Evolutionary conservation across 2,797 vertebrate species (phyloP).

Genomic region (Enteromius thamalakanensis): DNA sequence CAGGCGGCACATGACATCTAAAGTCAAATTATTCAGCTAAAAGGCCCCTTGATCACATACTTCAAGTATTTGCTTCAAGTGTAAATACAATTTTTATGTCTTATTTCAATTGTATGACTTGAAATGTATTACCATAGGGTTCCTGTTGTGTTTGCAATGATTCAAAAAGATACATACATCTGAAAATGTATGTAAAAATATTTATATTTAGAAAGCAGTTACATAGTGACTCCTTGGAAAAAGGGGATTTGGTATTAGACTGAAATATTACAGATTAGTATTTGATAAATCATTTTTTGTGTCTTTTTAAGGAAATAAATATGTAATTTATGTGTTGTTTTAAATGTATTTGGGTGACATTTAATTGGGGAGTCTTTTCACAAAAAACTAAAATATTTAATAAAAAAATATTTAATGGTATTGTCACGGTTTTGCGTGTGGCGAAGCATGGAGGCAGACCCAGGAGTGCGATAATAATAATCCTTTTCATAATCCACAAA

Average conservation of each 20-base stretch:
- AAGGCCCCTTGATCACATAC: not conserved
- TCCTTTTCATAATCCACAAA: no score
- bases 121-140: not conserved
- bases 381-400: not conserved
- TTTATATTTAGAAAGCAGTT: not conserved
- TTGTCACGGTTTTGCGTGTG: no score
- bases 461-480: no score
- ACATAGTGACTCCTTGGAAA: not conserved
- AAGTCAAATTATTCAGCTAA: constrained; percentile 22
- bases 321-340: not conserved
- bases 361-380: not conserved
- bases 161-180: not conserved
- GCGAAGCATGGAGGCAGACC: no score
- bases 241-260: not conserved
- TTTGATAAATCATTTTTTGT: not conserved
- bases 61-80: not conserved
- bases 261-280: not conserved
- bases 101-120: not conserved
- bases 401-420: not conserved
- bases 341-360: not conserved
- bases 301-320: not conserved
- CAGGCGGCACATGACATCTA: constrained; percentile 12
- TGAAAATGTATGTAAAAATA: not conserved
- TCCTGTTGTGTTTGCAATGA: not conserved
- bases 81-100: not conserved